Evolutionary conservation across 2,888 invertebrate species (phyloP).

Genomic region (Ferrisia virgata): DNA sequence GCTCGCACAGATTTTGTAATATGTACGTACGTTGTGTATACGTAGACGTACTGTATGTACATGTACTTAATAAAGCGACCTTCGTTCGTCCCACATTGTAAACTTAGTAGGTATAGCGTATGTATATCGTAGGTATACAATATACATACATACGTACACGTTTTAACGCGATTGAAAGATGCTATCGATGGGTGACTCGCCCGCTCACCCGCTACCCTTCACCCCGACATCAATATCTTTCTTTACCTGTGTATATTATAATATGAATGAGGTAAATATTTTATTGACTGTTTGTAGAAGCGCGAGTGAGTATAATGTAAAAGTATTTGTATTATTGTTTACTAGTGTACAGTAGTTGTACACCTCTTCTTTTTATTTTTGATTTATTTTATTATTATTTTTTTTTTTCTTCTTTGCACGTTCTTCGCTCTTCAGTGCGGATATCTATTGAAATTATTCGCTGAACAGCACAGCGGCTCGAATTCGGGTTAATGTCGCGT

Average conservation of each 20-base stretch:
- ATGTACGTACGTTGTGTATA: no score
- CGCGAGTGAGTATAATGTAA: neutral
- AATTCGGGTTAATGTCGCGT: neutral
- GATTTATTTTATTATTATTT: conserved; percentile 25
- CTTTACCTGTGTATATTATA: no score
- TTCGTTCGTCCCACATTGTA: conserved; percentile 39
- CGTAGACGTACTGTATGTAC: no score
- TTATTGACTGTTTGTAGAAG: neutral
- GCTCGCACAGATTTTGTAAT: neutral
- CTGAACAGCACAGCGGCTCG: neutral
- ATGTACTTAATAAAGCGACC: conserved; percentile 15
- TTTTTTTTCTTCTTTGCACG: conserved; percentile 6
- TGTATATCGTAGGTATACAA: no score
- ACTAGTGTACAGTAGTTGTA: neutral
- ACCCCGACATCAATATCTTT: neutral
- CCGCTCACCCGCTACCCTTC: neutral
- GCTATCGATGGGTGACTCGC: neutral
- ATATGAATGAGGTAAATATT: conserved; percentile 14
- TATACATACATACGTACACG: no score
- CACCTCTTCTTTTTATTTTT: neutral
- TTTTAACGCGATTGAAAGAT: conserved; percentile 9
- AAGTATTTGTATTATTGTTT: no score
- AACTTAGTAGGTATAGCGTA: neutral
- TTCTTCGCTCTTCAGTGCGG: neutral
- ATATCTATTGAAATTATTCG: neutral